Conservation (phyloP, 1,140 invertebrate genomes). For the Heterodera carotae region DNA sequence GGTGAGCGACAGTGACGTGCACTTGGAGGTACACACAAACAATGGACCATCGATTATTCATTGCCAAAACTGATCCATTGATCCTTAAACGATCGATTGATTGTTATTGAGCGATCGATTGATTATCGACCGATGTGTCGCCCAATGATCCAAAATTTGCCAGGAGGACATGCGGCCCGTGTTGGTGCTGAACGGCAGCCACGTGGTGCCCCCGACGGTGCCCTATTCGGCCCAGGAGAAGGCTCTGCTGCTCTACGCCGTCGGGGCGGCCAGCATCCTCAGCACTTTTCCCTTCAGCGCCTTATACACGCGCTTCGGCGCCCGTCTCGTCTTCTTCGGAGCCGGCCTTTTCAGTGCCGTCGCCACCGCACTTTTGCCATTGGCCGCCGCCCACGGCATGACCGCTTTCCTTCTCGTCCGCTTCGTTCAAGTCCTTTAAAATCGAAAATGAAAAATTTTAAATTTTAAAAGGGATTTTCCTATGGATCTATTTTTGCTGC, state of each 20-base stretch:
- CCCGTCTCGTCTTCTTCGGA: constrained; percentile 38
- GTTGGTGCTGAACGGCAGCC: background rate
- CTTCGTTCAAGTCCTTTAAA: background rate
- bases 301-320: constrained; percentile 41
- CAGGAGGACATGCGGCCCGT: background rate
- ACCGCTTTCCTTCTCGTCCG: constrained; percentile 25
- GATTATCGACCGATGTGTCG: too few relatives aligned
- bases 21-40: background rate
- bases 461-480: constrained; percentile 41
- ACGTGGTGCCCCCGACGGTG: constrained; percentile 7
- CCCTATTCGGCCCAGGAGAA: constrained; percentile 2
- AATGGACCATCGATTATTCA: too few relatives aligned
- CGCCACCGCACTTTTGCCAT: constrained; percentile 34
- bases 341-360: constrained; percentile 39
- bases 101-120: too few relatives aligned
- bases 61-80: background rate
- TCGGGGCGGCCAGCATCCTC: constrained; percentile 37
- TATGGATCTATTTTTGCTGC: constrained; percentile 46
- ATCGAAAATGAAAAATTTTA: background rate
- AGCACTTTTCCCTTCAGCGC: constrained; percentile 46
- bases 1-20: background rate
- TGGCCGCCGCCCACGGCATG: constrained; percentile 37
- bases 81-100: too few relatives aligned
- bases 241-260: background rate
- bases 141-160: too few relatives aligned